Conservation (phyloP, 2,113 vertebrate species). For the Ceuthmochares aereus region DNA sequence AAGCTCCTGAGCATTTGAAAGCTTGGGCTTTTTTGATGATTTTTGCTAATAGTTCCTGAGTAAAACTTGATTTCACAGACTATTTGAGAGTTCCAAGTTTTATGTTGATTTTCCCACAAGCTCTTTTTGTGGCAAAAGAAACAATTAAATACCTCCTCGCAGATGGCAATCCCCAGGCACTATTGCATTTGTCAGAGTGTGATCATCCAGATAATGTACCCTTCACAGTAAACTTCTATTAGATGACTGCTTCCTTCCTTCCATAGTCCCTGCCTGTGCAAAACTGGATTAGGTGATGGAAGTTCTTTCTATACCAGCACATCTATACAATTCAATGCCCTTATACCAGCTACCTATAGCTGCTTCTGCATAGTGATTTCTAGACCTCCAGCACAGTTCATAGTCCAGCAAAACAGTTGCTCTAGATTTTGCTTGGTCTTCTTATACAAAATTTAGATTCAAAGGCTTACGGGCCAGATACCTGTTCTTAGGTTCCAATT, state of each 20-base stretch:
- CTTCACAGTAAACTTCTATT: background rate
- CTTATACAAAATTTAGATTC: background rate
- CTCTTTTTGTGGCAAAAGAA: too few relatives aligned
- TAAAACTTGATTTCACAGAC: too few relatives aligned
- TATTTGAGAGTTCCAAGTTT: too few relatives aligned
- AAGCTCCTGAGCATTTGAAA: too few relatives aligned
- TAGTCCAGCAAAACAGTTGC: background rate
- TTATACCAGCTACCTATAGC: background rate
- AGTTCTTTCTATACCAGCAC: background rate
- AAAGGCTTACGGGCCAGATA: background rate
- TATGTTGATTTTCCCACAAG: too few relatives aligned
- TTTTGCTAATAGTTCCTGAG: too few relatives aligned
- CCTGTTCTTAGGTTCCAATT: background rate
- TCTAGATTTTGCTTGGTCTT: background rate
- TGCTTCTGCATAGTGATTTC: background rate
- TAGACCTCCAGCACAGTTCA: background rate
- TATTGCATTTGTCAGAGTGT: background rate
- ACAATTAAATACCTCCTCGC: background rate
- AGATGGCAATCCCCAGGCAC: background rate
- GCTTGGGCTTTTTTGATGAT: too few relatives aligned
- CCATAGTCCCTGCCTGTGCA: background rate
- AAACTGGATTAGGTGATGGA: background rate
- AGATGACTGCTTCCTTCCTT: rapidly evolving
- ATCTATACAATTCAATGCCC: background rate
- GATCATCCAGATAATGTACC: background rate